These are phyloP conservation scores for Beris morrisii DNA, from an alignment of 2,888 invertebrate genomes.

Conservation along the genomic window DNA sequence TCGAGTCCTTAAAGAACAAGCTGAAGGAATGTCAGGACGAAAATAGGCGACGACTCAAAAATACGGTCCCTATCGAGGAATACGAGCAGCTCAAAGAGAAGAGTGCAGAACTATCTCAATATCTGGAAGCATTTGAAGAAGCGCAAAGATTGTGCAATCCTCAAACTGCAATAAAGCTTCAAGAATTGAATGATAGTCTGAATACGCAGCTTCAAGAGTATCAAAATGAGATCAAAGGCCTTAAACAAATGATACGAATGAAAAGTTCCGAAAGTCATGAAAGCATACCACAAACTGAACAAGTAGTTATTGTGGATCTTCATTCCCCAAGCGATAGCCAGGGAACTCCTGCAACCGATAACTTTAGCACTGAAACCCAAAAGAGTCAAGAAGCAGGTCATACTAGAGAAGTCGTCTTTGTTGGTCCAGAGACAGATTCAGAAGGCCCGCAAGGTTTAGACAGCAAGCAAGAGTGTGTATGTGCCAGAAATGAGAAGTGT, in stretches of 20 bases:
- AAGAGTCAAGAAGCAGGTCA: conserved; percentile 3
- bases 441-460: too few species aligned
- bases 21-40: conserved; percentile 8
- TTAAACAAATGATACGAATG: not conserved
- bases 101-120: too few species aligned
- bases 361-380: not conserved
- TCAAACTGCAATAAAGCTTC: too few species aligned
- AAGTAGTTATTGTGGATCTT: too few species aligned
- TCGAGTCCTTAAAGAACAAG: not conserved
- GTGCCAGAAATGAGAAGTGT: too few species aligned
- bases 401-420: not conserved
- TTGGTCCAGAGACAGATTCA: not conserved
- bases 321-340: too few species aligned
- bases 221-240: not conserved
- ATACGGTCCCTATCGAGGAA: not conserved
- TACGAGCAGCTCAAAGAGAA: not conserved
- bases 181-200: too few species aligned
- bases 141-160: too few species aligned
- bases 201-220: conserved; percentile 4
- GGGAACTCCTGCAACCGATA: not conserved
- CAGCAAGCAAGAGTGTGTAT: too few species aligned
- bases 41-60: not conserved
- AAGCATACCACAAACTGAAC: too few species aligned
- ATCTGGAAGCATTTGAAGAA: too few species aligned
- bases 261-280: not conserved